Conservation (phyloP, 2,113 vertebrate species). For the Leptodactylus fuscus region DNA sequence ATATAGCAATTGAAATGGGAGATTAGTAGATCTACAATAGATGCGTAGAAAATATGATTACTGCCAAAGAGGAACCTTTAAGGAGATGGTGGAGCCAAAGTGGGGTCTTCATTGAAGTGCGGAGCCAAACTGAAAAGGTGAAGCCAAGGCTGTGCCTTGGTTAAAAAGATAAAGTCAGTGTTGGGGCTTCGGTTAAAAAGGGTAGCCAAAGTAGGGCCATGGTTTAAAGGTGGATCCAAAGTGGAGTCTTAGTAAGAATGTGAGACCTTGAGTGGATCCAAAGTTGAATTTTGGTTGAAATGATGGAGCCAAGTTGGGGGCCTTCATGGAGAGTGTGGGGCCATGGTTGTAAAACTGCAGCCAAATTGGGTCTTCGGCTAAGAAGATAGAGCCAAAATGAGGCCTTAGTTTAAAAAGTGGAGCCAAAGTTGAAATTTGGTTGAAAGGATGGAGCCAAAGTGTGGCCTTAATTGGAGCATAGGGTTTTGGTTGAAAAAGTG, state of each 20-base stretch:
- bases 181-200: neutral
- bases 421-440: neutral
- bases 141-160: neutral
- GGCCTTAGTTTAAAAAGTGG: neutral
- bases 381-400: too few relatives aligned
- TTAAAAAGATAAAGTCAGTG: too few relatives aligned
- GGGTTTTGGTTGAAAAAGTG: neutral
- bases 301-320: neutral
- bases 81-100: neutral
- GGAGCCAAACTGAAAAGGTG: neutral
- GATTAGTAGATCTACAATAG: constrained; percentile 18
- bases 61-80: neutral
- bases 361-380: too few relatives aligned
- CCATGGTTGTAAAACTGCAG: too few relatives aligned
- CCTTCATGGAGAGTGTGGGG: neutral
- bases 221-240: neutral
- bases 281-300: too few relatives aligned
- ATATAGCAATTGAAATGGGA: constrained; percentile 16
- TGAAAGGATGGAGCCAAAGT: neutral
- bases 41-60: neutral
- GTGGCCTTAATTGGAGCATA: neutral
- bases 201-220: neutral
- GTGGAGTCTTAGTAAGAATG: neutral
- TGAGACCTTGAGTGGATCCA: too few relatives aligned
- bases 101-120: neutral